These are phyloP conservation scores for Cremastinae sp. DNA, from an alignment of 2,888 invertebrate species.

Conservation along the genomic window DNA sequence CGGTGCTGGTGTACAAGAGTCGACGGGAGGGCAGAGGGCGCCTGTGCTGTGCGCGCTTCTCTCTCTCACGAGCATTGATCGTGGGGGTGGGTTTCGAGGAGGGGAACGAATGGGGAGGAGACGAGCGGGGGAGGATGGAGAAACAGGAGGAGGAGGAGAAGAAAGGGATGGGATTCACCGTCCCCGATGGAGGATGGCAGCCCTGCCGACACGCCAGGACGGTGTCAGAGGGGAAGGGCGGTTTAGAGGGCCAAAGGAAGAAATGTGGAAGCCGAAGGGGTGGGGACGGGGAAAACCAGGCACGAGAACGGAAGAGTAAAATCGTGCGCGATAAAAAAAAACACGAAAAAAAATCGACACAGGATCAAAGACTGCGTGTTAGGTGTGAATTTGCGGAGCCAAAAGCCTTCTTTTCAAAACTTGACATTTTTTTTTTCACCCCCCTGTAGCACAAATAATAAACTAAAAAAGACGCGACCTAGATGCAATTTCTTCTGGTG, in stretches of 20 bases:
- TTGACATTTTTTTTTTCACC: conserved; percentile 16
- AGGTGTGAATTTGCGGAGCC: conserved; percentile 28
- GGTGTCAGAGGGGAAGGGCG: conserved; percentile 48
- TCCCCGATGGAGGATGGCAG: conserved; percentile 48
- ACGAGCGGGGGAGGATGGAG: conserved; percentile 59
- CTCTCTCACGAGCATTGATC: conserved; percentile 78
- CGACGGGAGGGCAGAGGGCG: conserved; percentile 72
- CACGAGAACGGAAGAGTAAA: neutral
- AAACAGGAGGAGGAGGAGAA: conserved; percentile 59
- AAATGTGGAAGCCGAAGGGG: conserved; percentile 13
- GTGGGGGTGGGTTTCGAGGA: conserved; percentile 70
- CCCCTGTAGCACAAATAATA: no score
- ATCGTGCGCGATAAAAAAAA: neutral
- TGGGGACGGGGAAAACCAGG: conserved; percentile 17
- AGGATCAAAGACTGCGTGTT: conserved; percentile 14
- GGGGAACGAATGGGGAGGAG: conserved; percentile 60
- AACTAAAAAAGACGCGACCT: neutral
- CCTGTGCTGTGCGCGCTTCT: conserved; percentile 73
- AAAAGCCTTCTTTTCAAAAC: conserved; percentile 19
- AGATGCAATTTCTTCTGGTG: neutral
- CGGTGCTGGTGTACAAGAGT: conserved; percentile 47
- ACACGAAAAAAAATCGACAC: neutral
- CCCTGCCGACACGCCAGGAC: conserved; percentile 44
- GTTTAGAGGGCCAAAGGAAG: conserved; percentile 58
- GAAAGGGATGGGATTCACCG: conserved; percentile 59